A percentile compares a stretch with the other conserved stretches of the same genome.
These are phyloP conservation scores for Aphaenogaster ashmeadi DNA, from an alignment of 1,140 invertebrate genomes.

Conservation along the genomic window DNA sequence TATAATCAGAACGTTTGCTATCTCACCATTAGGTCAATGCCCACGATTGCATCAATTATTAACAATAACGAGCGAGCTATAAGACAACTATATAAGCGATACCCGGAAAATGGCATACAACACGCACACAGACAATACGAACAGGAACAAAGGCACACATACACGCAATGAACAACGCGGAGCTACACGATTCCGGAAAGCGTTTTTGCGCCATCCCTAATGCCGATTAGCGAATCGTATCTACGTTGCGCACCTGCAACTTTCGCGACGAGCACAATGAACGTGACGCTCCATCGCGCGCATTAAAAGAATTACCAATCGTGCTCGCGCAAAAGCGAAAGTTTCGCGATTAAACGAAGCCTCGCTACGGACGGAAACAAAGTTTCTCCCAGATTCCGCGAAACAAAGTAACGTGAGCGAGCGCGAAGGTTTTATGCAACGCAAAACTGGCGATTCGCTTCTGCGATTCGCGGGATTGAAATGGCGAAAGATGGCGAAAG, in stretches of 20 bases:
- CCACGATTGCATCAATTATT: slow-evolving; percentile 52
- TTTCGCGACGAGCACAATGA: slow-evolving; percentile 18
- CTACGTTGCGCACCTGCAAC: background rate
- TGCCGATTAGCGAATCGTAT: background rate
- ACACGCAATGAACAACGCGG: background rate
- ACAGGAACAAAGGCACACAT: background rate
- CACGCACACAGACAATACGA: background rate
- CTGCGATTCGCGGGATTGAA: slow-evolving; percentile 30
- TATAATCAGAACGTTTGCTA: slow-evolving; percentile 30
- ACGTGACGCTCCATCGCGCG: slow-evolving; percentile 22
- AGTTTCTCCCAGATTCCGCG: slow-evolving; percentile 18
- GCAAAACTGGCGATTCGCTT: background rate
- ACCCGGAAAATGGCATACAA: slow-evolving; percentile 18
- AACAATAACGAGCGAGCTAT: slow-evolving; percentile 40
- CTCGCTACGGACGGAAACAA: background rate
- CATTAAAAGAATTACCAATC: slow-evolving; percentile 21
- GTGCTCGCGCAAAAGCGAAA: slow-evolving; percentile 34
- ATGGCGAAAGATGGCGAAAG: slow-evolving; percentile 12
- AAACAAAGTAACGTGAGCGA: background rate
- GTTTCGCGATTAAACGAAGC: slow-evolving; percentile 35
- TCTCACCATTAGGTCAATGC: slow-evolving; percentile 25
- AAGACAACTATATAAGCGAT: slow-evolving; percentile 51
- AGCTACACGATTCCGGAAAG: slow-evolving; percentile 42
- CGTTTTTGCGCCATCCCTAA: slow-evolving; percentile 2
- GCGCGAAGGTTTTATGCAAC: slow-evolving; percentile 30